Evolutionary conservation across 2,888 invertebrate genomes (phyloP).

Genomic region (Alentia gelatinosa): DNA sequence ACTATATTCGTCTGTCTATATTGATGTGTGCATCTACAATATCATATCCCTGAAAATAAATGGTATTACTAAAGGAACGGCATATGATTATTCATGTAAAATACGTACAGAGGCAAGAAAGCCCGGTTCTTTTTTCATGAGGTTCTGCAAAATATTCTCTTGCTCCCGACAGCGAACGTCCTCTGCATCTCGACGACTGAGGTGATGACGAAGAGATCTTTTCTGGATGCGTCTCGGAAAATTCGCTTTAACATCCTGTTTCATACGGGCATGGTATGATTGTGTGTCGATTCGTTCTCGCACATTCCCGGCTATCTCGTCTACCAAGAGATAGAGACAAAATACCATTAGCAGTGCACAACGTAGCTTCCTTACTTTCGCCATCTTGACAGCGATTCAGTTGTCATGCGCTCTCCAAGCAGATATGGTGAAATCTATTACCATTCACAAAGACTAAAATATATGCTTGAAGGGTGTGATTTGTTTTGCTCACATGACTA

Average conservation of each 20-base stretch:
- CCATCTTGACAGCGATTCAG: not conserved
- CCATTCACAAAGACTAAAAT: not conserved
- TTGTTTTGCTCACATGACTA: constrained; percentile 21
- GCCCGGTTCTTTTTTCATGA: not conserved
- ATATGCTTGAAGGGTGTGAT: not conserved
- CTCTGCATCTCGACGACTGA: not conserved
- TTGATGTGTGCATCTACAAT: no score
- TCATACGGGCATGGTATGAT: not conserved
- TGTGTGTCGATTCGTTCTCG: not conserved
- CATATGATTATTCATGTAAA: no score
- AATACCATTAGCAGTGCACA: not conserved
- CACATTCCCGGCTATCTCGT: not conserved
- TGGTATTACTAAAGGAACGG: no score
- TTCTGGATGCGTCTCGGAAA: not conserved
- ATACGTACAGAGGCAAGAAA: not conserved
- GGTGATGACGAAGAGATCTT: constrained; percentile 34
- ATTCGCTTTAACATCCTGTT: not conserved
- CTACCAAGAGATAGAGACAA: not conserved
- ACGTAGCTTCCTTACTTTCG: not conserved
- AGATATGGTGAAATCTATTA: not conserved
- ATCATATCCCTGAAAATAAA: no score
- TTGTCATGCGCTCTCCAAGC: constrained; percentile 6
- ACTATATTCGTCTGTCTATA: no score
- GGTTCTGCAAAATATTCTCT: not conserved
- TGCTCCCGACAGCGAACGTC: not conserved